phyloP scores from a whole-genome alignment of 2,888 invertebrate species.

The Entomobrya multifasciata region DNA sequence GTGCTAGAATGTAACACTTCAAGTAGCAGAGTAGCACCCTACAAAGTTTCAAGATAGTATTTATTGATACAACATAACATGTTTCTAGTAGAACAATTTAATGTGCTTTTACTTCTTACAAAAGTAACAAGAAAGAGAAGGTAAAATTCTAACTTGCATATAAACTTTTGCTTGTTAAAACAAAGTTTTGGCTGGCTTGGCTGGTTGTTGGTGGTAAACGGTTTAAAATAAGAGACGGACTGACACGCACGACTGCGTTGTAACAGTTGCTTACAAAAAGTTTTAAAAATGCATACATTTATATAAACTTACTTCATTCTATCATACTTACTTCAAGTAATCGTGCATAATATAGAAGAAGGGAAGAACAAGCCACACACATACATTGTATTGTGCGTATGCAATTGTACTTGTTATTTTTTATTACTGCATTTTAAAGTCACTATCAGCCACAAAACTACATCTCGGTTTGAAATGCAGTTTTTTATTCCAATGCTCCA shows the following conservation, averaged over 20 bases:
- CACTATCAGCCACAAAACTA: neutral
- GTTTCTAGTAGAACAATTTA: no score
- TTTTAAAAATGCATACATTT: constrained; percentile 17
- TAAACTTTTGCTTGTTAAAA: neutral
- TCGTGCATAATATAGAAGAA: constrained; percentile 15
- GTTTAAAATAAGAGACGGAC: constrained; percentile 8
- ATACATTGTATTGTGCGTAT: neutral
- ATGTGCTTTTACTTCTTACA: no score
- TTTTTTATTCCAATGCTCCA: neutral
- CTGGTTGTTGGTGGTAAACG: neutral
- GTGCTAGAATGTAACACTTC: no score
- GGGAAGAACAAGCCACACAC: neutral
- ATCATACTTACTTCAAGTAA: constrained; percentile 29
- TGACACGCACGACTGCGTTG: constrained; percentile 53
- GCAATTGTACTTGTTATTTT: no score
- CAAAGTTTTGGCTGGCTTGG: neutral
- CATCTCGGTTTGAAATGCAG: neutral
- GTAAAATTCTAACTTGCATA: neutral
- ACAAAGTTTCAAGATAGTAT: no score
- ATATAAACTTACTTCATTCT: no score
- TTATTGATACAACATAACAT: no score
- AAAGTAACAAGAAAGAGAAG: neutral
- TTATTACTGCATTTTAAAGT: no score
- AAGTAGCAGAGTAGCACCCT: no score
- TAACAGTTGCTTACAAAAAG: constrained; percentile 38